phyloP scores from a whole-genome alignment of 2,797 vertebrate species.

The Babyrousa celebensis region DNA sequence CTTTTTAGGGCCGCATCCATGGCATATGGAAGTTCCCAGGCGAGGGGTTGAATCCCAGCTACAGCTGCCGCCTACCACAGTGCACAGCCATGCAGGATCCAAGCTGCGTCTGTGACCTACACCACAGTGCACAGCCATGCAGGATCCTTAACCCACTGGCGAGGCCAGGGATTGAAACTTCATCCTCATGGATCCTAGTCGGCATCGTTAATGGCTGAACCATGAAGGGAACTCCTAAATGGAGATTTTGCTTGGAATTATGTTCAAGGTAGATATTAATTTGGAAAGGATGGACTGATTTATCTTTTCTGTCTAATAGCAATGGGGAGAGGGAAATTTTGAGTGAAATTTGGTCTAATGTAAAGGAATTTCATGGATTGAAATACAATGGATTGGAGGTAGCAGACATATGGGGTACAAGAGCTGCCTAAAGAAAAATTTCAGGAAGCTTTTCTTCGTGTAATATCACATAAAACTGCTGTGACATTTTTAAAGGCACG shows the following conservation, averaged over 20 bases:
- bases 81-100: no score
- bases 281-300: neutral
- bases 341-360: neutral
- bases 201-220: no score
- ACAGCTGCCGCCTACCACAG: no score
- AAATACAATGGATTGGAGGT: neutral
- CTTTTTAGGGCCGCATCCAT: no score
- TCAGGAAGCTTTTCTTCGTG: neutral
- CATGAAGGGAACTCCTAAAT: neutral
- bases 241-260: neutral
- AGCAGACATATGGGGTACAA: neutral
- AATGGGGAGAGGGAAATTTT: neutral
- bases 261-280: neutral
- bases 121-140: no score
- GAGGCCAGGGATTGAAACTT: no score
- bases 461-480: neutral
- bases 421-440: neutral
- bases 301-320: neutral
- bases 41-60: no score
- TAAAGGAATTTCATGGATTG: neutral
- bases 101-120: no score
- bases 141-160: no score
- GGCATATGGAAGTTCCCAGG: no score
- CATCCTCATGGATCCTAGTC: no score
- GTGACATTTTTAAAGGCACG: neutral